Evolutionary conservation across 37 sponge, comb jelly and placozoan genomes (phyloP), one percentile per base, ranked within the genome.

Genomic region (Cliona cf. orientalis): DNA sequence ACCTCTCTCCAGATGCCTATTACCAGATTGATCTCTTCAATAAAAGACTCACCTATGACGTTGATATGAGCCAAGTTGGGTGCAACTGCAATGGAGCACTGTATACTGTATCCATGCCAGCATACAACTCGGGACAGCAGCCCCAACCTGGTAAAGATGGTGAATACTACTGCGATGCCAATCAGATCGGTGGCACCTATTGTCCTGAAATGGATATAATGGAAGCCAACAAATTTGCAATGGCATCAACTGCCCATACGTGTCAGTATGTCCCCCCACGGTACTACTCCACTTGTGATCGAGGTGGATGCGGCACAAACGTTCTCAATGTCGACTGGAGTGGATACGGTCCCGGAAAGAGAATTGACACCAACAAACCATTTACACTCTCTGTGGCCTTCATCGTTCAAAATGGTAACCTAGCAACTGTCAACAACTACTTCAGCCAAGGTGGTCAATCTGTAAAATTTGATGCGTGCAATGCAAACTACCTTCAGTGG

Each of bases 31-130:
- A 25, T 22, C 68, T 78, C 45, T 42, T 59, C 39, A 17, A 49
- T 17, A 78, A 78, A 65, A 63, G 68, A 78, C 66, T 78, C 17
- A 78, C 42, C 26, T 41, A 44, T 14, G 35, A 78, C 40, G 68
- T 78, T 36, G 79, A 78, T 56, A 35, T 78, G 66, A 78, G 68
- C 43, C 22, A 60, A 3, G 79, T 78, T 40, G 79, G 79, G 25
- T 78, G 79, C 66, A 78, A 36, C 62, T 76, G 77, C 77, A 76
- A 76, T 59, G 77, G 77, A 55, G 77, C 77, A 4, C 61, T 76
- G 38, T 78, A 78, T 68, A 22, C 42, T 14, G 66, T 78, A 19
- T n/a, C 45, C n/a, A 78, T 78, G 79, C 79, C 79, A 5, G 79
- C 66, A 5, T 78, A 78, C 53, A 65, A 65, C 53, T 78, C 79